Conservation (phyloP, 2,113 vertebrate genomes). For the Myrmophylax atrothorax region DNA sequence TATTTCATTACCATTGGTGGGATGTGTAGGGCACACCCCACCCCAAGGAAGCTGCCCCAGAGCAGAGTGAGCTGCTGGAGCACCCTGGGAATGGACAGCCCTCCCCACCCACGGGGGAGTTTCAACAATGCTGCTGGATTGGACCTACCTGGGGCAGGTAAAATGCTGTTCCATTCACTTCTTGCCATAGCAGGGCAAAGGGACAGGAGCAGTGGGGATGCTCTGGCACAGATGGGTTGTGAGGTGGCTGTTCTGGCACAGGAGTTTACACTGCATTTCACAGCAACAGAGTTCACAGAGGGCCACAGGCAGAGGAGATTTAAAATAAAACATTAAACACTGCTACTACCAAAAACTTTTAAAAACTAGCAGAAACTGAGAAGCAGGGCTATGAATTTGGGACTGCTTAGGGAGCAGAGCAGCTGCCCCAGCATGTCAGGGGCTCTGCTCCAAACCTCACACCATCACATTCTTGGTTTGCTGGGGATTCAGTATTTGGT, state of each 20-base stretch:
- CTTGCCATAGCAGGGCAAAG: not conserved
- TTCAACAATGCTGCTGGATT: not conserved
- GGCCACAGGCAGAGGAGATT: not conserved
- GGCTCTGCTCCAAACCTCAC: too few relatives aligned
- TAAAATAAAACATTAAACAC: not conserved
- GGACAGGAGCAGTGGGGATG: not conserved
- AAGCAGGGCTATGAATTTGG: not conserved
- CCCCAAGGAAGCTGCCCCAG: not conserved
- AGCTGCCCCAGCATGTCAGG: too few relatives aligned
- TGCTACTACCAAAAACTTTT: not conserved
- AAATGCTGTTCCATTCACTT: not conserved
- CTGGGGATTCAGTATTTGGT: too few relatives aligned
- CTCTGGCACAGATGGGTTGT: not conserved
- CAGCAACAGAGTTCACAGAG: fast-evolving
- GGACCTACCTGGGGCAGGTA: not conserved
- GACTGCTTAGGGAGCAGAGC: too few relatives aligned
- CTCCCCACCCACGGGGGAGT: not conserved
- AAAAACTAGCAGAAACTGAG: not conserved
- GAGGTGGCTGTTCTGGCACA: fast-evolving
- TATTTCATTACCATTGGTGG: not conserved
- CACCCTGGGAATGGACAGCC: not conserved
- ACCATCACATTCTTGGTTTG: too few relatives aligned
- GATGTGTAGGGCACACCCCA: not conserved
- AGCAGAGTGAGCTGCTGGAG: not conserved
- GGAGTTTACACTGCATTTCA: not conserved